Evolutionary conservation across 2,888 invertebrate species (phyloP).

Genomic region (Smittia aterrima): DNA sequence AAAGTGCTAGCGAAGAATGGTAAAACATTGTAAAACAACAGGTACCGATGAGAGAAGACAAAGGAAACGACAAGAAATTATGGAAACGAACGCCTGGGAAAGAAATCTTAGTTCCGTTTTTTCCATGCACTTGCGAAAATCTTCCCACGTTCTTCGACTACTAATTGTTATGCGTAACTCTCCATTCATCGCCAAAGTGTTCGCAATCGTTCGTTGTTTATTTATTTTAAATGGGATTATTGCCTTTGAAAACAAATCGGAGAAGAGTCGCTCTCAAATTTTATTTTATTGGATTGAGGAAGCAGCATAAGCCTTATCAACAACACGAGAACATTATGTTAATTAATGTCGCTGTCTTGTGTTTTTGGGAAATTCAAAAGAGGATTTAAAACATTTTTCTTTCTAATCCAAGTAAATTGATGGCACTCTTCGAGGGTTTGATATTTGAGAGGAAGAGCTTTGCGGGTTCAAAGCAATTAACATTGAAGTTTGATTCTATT

Average conservation of each 20-base stretch:
- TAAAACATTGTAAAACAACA: slow-evolving; percentile 40
- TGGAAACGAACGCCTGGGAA: slow-evolving; percentile 41
- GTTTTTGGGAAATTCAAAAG: background rate
- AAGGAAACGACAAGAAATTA: slow-evolving; percentile 31
- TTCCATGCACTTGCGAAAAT: background rate
- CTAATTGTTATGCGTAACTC: slow-evolving; percentile 11
- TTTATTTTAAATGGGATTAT: slow-evolving; percentile 41
- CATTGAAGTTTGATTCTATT: slow-evolving; percentile 4
- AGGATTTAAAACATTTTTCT: background rate
- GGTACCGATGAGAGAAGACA: slow-evolving; percentile 22
- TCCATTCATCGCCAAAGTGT: slow-evolving; percentile 9
- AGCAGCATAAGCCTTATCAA: slow-evolving; percentile 35
- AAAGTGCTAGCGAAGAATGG: slow-evolving; percentile 9
- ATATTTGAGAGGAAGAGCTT: slow-evolving; percentile 23
- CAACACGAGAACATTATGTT: slow-evolving; percentile 34
- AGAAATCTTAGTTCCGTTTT: slow-evolving; percentile 35
- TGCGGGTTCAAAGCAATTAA: slow-evolving; percentile 41
- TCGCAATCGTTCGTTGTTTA: slow-evolving; percentile 5
- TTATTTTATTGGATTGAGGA: slow-evolving; percentile 27
- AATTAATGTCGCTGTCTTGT: slow-evolving; percentile 39
- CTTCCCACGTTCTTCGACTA: slow-evolving; percentile 30
- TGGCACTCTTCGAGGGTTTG: background rate
- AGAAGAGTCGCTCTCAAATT: slow-evolving; percentile 1
- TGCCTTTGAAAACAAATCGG: slow-evolving; percentile 13
- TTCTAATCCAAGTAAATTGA: slow-evolving; percentile 31